Base-by-base conservation (phyloP, 2,113 vertebrate genomes). In the Ceuthmochares aereus region DNA sequence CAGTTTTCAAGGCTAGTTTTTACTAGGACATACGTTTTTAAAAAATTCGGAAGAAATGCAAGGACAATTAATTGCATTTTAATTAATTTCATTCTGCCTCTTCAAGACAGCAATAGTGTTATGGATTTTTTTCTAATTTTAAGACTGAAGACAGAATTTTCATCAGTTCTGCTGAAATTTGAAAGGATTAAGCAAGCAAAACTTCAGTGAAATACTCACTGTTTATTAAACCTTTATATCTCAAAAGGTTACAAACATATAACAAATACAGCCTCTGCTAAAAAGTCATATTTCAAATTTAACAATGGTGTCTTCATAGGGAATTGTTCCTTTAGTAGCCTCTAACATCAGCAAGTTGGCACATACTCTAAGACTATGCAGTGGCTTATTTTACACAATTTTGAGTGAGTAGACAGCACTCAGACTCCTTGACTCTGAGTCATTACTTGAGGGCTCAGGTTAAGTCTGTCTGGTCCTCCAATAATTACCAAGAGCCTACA, bases 311-410 rank as follows among this genome's bases (percentile, higher is more conserved):
- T n/a, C 32, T 90, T 79, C 6, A 0, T 37, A 59, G 37, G 27
- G 56, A 87, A 37, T 1, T 0, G 30, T n/a, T 81, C 56, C 23
- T 79, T 21, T 69, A 54, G 58, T 4, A 89, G 36, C 42, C 17
- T 58, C 32, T 23, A 49, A 47, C 34, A 56, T 11, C 52, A 91
- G 36, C 30, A 32, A 92, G 14, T 56, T 73, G 70, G 66, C 66
- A 93, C 18, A 90, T 58, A 21, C 32, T 87, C 12, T 32, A 85
- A 76, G 32, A 56, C 25, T 55, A 29, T 27, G 60, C 36, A 93
- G 54, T 84, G 73, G 34, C 37, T 95, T 88, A 60, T 72, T 93
- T 93, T 81, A 93, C 72, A 86, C 32, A 49, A 75, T 86, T 88
- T 75, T 90, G 49, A 89, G 66, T 67, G 14, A 88, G 83, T 95